A percentile compares a stretch with the other conserved stretches of the same genome.
Conservation (phyloP, 2,888 invertebrate species). For the Panzeria rudis region DNA sequence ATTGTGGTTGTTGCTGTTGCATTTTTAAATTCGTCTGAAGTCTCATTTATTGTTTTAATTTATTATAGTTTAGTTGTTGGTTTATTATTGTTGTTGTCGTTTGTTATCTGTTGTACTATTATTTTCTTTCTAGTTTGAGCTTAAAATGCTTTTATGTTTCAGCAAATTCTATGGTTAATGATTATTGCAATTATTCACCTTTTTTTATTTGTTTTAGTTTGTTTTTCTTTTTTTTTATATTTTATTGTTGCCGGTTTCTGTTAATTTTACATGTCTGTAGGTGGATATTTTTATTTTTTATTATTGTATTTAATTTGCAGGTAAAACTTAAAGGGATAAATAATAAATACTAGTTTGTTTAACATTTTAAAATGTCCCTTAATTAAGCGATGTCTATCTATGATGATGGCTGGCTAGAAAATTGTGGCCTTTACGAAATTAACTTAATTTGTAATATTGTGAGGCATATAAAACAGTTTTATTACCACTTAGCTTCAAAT, state of each 20-base stretch:
- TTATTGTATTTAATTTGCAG: conserved; percentile 30
- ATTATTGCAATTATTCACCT: conserved; percentile 67
- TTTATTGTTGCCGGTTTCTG: conserved; percentile 6
- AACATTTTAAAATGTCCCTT: conserved; percentile 56
- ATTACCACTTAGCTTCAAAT: background rate
- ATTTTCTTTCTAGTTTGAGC: conserved; percentile 7
- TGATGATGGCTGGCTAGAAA: conserved; percentile 14
- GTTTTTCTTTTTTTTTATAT: background rate
- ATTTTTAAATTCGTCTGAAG: conserved; percentile 51
- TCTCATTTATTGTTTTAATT: conserved; percentile 66
- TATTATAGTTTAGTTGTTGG: conserved; percentile 74
- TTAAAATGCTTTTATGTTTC: conserved; percentile 59
- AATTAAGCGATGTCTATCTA: conserved; percentile 47
- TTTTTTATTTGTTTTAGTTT: conserved; percentile 18
- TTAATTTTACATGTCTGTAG: conserved; percentile 28
- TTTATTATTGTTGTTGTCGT: conserved; percentile 35
- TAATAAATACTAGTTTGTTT: conserved; percentile 48
- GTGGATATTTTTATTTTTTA: conserved; percentile 8
- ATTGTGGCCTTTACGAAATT: background rate
- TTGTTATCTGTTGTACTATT: conserved; percentile 43
- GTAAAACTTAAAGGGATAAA: conserved; percentile 29
- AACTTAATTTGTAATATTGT: background rate
- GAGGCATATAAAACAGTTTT: background rate
- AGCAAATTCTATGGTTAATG: conserved; percentile 63
- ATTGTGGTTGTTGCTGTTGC: conserved; percentile 39